A percentile compares a stretch with the other conserved stretches of the same genome.
Evolutionary conservation across 2,888 invertebrate species (phyloP).

Genomic region (Auanema freiburgensis): DNA sequence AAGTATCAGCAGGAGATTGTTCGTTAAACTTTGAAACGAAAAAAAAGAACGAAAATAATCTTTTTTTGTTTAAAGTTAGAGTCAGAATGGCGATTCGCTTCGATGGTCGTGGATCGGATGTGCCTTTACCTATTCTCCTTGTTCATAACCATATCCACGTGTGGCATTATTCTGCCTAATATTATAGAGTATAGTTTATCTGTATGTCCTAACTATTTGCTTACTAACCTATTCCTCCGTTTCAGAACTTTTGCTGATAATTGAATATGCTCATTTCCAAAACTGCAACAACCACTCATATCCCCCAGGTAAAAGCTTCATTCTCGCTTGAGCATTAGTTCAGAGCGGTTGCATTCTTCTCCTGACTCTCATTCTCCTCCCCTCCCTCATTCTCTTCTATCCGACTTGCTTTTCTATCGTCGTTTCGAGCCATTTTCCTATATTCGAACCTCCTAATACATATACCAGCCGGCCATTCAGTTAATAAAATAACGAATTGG

Average conservation of each 20-base stretch:
- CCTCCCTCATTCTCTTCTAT: constrained; percentile 5
- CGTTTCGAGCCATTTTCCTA: constrained; percentile 4
- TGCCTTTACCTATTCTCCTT: constrained; percentile 62
- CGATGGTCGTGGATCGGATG: constrained; percentile 62
- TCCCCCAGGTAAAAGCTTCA: constrained; percentile 10
- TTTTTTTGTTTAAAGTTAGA: constrained; percentile 20
- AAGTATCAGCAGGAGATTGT: constrained; percentile 37
- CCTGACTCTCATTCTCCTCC: too few species aligned
- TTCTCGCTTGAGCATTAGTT: neutral
- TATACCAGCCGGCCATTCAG: neutral
- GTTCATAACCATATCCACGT: constrained; percentile 56
- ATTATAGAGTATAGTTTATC: constrained; percentile 43
- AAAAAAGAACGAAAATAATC: neutral
- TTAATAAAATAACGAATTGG: neutral
- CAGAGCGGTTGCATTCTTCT: too few species aligned
- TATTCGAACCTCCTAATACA: neutral
- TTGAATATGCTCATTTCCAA: neutral
- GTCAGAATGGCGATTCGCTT: constrained; percentile 51
- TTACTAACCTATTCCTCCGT: constrained; percentile 17
- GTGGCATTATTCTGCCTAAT: constrained; percentile 61
- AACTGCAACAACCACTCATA: too few species aligned
- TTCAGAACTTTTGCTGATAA: constrained; percentile 21
- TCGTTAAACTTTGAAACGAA: neutral
- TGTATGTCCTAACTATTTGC: constrained; percentile 19
- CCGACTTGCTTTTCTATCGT: constrained; percentile 18